Base-by-base conservation (phyloP, 1,140 invertebrate species). In the Leguminivora glycinivorella region DNA sequence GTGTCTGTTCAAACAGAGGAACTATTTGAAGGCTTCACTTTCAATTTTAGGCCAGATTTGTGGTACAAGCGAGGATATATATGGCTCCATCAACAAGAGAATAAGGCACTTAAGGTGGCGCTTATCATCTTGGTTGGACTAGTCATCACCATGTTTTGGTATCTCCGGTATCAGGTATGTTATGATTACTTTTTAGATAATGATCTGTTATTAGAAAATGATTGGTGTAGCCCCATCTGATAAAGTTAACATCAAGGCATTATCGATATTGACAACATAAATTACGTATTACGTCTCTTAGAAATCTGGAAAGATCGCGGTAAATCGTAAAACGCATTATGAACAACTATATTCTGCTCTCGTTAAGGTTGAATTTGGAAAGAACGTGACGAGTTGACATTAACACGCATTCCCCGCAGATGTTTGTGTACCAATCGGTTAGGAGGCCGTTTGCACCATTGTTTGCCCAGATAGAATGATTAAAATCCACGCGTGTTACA, bases 81-180 rank as follows among this genome's bases (percentile, higher is more conserved):
- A 1, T 96, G 95, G 94, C 72, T 95, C 0, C 93, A 94, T 81
- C 93, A 94, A 74, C 94, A 95, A 79, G 95, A 95, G 74, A 95
- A 95, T 81, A 94, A 94, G 78, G 94, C 92, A 10, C 77, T 95
- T 0, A 95, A 96, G 85, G 86, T 96, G 19, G 89, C 93, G 14
- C 78, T 95, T 0, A 94, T 96, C 31, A 93, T 96, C 56, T 84
- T 95, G 6, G 87, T 94, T 67, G 93, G 95, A 67, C 92, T 95
- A 77, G 92, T 95, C 0, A 89, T 96, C 60, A 92, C 93, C 4
- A 93, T 96, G 93, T 94, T 95, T 79, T 96, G 95, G 94, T 95
- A 95, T 81, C 92, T 95, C 17, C 90, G 93, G 78, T 93, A 93
- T 83, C 92, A 93, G 92, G 92, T 93, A 56, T 56, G 17, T 34